Base-by-base conservation (phyloP, 2,113 vertebrate species). In the Protomyctophum bolini region DNA sequence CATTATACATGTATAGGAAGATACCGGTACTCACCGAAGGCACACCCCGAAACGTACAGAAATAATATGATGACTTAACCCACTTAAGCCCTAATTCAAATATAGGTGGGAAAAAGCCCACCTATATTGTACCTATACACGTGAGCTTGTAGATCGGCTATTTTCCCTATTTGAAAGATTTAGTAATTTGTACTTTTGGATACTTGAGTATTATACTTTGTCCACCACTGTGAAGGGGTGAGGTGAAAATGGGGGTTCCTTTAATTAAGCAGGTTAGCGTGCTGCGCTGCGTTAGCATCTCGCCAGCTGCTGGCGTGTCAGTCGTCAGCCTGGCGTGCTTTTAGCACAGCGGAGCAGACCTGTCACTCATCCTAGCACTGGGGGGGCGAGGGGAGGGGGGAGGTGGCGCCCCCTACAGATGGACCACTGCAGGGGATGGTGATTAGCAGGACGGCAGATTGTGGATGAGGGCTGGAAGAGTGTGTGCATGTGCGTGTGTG, bases 261-360 rank as follows among this genome's bases (percentile, higher is more conserved):
- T 48, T 33, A 33, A 63, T 48, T 33, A 33, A 63, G 66, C 77
- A 70, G 63, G 80, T 77, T 81, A 58, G 77, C 80, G 61, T 84
- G 89, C 83, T 72, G 77, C 1, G 73, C 70, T 72, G 77, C 1
- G 73, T 68, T 75, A 75, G 72, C 64, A 57, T 77, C 74, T 72
- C 65, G 65, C 77, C 92, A 92, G 90, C 88, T 92, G 91, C 85
- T 90, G 60, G 45, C 63, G 82, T 89, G 89, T 90, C 86, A 91
- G 72, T 84, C 67, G 48, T 78, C 77, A 83, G 1, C 80, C 75
- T 82, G 86, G 87, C 82, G 87, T 80, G 70, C 58, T 66, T 41
- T 72, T 70, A 77, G 79, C 74, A 68, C 60, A 73, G 58, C 67
- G 73, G 77, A 59, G 72, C 77, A 79, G 68, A 14, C 49, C 81